Evolutionary conservation across 1,140 invertebrate genomes (phyloP), one percentile per base, ranked within the genome.

Genomic region (Zaprionus africanus): DNA sequence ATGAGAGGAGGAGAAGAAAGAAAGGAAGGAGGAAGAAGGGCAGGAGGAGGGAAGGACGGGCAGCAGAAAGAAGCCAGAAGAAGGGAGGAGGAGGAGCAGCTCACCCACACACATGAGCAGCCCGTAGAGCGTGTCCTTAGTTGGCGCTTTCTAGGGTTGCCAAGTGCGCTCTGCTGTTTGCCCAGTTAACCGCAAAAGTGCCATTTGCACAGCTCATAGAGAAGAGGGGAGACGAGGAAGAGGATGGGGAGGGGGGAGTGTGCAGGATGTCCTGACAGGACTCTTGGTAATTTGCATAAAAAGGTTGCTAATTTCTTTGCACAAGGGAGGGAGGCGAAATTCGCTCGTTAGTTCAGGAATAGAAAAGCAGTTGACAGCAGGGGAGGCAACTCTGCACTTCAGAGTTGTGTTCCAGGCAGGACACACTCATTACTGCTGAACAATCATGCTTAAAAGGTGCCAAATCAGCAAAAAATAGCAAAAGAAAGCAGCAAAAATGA

Each of bases 261-360:
- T 11, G 57, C n/a, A n/a, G 56, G 2, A 46, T 46, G 41, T 46
- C n/a, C 56, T 51, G 17, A 12, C 43, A 60, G 59, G n/a, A 34
- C 81, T 66, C 54, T 63, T 67, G 53, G 79, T 77, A 79, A 90
- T 88, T 88, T 88, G 84, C 84, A 88, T 90, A 88, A 88, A 88
- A 90, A 90, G 84, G 84, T 88, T 79, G 79, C 65, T 83, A 78
- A 84, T 90, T 88, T 77, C 62, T 79, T 79, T 83, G 63, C 28
- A 71, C 53, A 43, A 17, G 1, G 5, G 4, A 9, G 13, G 41
- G 19, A 12, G 43, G 63, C 53, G 69, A 78, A 57, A 67, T 62
- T 22, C 54, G 78, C 68, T 65, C 65, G 82, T 85, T 86, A 81
- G 76, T 56, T 65, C 73, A 65, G 60, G 63, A 72, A 72, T 88